A percentile compares a stretch with the other conserved stretches of the same genome.
These are phyloP conservation scores for Cochlearius cochlearius DNA, from an alignment of 2,113 vertebrate genomes.

Conservation along the genomic window DNA sequence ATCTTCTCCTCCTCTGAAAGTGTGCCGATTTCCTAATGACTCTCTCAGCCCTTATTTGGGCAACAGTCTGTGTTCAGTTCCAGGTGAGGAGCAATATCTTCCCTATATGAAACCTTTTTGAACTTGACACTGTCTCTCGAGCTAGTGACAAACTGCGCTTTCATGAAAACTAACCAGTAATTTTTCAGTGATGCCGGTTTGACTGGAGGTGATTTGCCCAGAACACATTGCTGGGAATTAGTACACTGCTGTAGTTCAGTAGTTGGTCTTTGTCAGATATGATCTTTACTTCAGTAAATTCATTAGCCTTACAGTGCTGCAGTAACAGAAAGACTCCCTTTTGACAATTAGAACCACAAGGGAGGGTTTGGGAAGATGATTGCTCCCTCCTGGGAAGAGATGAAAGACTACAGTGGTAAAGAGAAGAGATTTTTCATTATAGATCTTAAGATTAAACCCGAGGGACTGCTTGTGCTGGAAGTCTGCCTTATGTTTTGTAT, in stretches of 20 bases:
- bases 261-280: neutral
- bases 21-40: neutral
- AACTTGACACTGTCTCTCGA: neutral
- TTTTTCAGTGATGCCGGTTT: neutral
- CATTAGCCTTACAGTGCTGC: conserved; percentile 39
- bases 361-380: neutral
- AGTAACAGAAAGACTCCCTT: conserved; percentile 34
- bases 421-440: conserved; percentile 23
- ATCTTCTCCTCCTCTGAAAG: neutral
- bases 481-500: neutral
- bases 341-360: conserved; percentile 52
- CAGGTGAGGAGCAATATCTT: neutral
- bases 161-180: neutral
- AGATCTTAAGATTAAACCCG: conserved; percentile 19
- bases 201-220: neutral
- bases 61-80: neutral
- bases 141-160: neutral
- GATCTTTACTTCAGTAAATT: conserved; percentile 39
- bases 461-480: neutral
- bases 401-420: conserved; percentile 26
- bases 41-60: neutral
- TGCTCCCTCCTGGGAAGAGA: conserved; percentile 57
- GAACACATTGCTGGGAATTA: neutral
- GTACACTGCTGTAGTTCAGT: neutral
- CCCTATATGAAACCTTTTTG: neutral